Base-by-base conservation (phyloP, 1,140 invertebrate genomes). In the Lycorma delicatula region DNA sequence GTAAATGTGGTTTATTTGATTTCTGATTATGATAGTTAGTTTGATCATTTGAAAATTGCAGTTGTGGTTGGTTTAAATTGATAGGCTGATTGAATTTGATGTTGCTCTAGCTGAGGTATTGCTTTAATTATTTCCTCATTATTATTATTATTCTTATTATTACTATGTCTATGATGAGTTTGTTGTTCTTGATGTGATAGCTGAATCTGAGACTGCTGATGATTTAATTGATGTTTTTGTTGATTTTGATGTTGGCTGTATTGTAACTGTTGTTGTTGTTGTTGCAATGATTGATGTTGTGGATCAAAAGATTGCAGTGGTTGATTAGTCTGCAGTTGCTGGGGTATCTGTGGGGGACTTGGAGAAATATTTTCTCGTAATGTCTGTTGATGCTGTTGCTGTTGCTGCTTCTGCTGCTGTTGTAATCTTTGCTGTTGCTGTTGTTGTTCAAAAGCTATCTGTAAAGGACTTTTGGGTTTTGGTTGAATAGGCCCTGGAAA, bases 311-410 rank as follows among this genome's bases (percentile, higher is more conserved):
- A 49, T 56, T 58, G 60, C 47, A 38, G 58, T 26, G 56, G 56
- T 13, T 79, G 69, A 64, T 78, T 72, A 61, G 75, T 73, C 9
- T 70, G 66, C 58, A 75, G 63, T 64, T 71, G 69, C 63, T 73
- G 72, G 54, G 70, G 68, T 60, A 60, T 63, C 20, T 62, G 61
- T 56, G 66, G 63, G 54, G n/a, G n/a, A n/a, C 67, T 67, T 6
- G 65, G 63, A 63, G 49, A 44, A n/a, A 46, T 49, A 41, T 56
- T 56, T 57, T 56, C 41, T 27, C 29, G 23, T 25, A 31, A 51
- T 47, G 31, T 48, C 20, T 56, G 27, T 51, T 60, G 56, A 13
- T 79, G 69, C 64, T 78, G 72, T 61, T 75, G 73, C 9, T 70
- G 66, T 59, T 75, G 63, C 64, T 71, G 69, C 63, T 73, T 71